Conservation (phyloP, 2,797 vertebrate genomes). For the Falco naumanni region DNA sequence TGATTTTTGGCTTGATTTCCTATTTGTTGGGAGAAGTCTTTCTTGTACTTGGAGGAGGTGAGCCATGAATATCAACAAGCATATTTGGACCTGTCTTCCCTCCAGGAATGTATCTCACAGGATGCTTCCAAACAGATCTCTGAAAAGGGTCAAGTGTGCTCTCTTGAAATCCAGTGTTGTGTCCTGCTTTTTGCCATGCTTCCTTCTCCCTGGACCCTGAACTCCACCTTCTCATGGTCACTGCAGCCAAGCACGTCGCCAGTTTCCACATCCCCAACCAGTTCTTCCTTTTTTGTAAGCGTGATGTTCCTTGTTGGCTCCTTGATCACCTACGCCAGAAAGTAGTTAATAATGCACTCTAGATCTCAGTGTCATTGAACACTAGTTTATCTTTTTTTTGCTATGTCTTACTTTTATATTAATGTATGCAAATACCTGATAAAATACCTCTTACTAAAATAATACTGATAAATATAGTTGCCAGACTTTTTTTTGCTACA, state of each 20-base stretch:
- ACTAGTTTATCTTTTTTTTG: background rate
- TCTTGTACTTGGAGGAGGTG: background rate
- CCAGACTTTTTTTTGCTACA: background rate
- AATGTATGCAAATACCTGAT: background rate
- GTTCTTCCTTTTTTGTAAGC: background rate
- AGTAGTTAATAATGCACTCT: background rate
- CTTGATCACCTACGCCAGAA: background rate
- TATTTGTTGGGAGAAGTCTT: background rate
- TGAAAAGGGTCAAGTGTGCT: background rate
- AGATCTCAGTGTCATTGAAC: background rate
- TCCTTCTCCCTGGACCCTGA: background rate
- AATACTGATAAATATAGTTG: background rate
- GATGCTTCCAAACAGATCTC: background rate
- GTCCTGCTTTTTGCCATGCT: background rate
- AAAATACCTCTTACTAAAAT: background rate
- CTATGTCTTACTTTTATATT: background rate
- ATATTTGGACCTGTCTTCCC: background rate
- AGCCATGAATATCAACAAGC: background rate
- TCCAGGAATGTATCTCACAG: background rate
- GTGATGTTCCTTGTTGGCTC: background rate
- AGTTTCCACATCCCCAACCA: rapidly evolving
- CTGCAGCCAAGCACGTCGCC: background rate
- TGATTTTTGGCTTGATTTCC: background rate
- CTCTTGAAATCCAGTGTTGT: background rate
- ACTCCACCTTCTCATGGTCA: background rate